Percentiles rank a stretch among this genome's conserved stretches.
Conservation (phyloP, 2,113 vertebrate species). For the Aramus guarauna region DNA sequence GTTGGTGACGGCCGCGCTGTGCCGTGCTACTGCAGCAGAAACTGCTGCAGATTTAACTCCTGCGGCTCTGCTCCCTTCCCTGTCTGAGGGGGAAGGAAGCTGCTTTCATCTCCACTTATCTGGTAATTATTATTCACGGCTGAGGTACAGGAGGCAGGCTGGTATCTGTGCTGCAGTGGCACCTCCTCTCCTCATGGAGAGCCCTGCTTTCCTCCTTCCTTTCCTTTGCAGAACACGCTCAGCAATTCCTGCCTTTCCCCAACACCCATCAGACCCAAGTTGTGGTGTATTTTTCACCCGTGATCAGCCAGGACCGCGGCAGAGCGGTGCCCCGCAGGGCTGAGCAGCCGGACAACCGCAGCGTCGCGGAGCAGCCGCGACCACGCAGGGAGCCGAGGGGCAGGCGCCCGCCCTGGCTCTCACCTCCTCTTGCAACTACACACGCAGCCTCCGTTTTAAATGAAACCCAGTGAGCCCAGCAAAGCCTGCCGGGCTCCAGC, state of each 20-base stretch:
- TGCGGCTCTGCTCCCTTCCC: neutral
- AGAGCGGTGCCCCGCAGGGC: neutral
- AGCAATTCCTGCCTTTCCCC: neutral
- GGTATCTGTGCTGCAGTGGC: neutral
- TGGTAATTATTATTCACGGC: neutral
- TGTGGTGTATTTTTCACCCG: neutral
- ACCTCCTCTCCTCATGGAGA: neutral
- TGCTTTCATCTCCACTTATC: neutral
- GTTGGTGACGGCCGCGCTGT: neutral
- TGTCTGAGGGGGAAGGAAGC: neutral
- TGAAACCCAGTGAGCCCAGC: neutral
- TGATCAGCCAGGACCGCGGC: neutral
- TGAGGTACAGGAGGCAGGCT: neutral
- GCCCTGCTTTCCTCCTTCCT: neutral
- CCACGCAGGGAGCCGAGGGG: neutral
- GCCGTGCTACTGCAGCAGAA: neutral
- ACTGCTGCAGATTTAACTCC: neutral
- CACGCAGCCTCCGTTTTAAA: neutral
- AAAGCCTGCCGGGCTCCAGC: neutral
- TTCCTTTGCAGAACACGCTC: neutral
- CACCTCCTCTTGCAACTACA: neutral
- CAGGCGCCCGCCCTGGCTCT: neutral
- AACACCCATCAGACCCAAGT: neutral
- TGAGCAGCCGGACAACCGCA: neutral
- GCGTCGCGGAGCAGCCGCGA: neutral